Base-by-base conservation (phyloP, 2,113 vertebrate species). In the Lampris incognitus region DNA sequence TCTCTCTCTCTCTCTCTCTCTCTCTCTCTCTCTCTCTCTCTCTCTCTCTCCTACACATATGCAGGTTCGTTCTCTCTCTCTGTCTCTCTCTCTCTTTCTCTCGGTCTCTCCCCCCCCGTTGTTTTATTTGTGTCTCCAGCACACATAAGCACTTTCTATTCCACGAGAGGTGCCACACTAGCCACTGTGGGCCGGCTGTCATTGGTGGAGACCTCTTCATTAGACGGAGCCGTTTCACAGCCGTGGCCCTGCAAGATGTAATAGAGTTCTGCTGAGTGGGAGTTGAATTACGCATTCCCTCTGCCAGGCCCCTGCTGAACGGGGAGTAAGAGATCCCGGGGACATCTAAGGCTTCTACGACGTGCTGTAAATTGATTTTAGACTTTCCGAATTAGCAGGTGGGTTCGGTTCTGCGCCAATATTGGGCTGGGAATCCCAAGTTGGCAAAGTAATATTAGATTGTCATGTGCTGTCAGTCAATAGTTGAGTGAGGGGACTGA, bases 261-360 rank as follows among this genome's bases (percentile, higher is more conserved):
- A 88, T 89, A 73, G 70, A 74, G 85, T 91, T 89, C n/a, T 87
- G 83, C 80, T 76, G 86, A 86, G 79, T 85, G 76, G 66, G 84
- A 85, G 87, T 87, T 82, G 87, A 90, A 85, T 91, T 89, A 87
- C 66, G 41, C 62, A 49, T 66, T 71, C 62, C 76, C 42, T 76
- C 49, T 57, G 44, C 82, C 59, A 69, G 79, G 49, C 76, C 82
- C 72, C 75, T 41, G 66, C 62, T 60, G 77, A 89, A 79, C 9
- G 52, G 66, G 64, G 51, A 58, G 71, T 55, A 59, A 72, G 77
- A 58, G 83, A 79, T 72, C 72, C 71, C 39, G 73, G 52, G 65
- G 70, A 70, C 69, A 68, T 74, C 62, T 24, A 63, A 62, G 76
- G 76, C 78, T 66, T 76, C 57, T 13, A 80, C 72, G 59, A 38